Base-by-base conservation (phyloP, 2,113 vertebrate species). In the Chionis minor region DNA sequence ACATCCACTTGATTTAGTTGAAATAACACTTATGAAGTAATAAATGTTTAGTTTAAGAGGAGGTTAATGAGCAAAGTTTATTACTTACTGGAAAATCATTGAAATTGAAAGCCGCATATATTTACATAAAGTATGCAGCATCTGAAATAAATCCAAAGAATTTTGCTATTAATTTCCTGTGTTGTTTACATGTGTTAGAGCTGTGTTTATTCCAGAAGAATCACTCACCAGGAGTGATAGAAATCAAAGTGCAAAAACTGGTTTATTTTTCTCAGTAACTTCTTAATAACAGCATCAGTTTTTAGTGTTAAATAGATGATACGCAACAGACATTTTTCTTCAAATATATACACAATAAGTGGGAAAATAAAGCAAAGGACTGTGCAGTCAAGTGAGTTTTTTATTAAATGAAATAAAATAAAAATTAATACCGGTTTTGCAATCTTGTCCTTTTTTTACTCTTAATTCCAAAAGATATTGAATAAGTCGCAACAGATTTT, bases 151-250 rank as follows among this genome's bases (percentile, higher is more conserved):
- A 94, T 96, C 94, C 96, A 97, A 97, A 92, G 70, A 98, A 98
- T 98, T 97, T 97, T 97, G 91, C 96, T 97, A 98, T 97, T 95
- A 92, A 95, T 97, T 96, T 97, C 97, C 93, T 94, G 78, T 96
- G 94, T 97, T 97, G 97, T 97, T 98, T 98, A 97, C 95, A 97
- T 87, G 94, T 97, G 92, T 97, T 95, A 95, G 97, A 72, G 95
- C 85, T 92, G 69, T 96, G 94, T 97, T 98, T 98, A 96, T 96
- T 97, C 95, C 94, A 96, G 82, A 96, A 84, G 93, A 96, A 92
- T 96, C 95, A 95, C 95, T 96, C 62, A 58, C 95, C 93, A 97
- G 61, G 80, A 97, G 71, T 90, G 73, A 97, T 91, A 97, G 88
- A 95, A 98, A 95, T 97, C 86, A 97, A 97, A 97, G 92, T 96